These are phyloP conservation scores for Aplysina aerophoba DNA, from an alignment of 37 sponge, comb jelly and placozoan species.

Conservation along the genomic window DNA sequence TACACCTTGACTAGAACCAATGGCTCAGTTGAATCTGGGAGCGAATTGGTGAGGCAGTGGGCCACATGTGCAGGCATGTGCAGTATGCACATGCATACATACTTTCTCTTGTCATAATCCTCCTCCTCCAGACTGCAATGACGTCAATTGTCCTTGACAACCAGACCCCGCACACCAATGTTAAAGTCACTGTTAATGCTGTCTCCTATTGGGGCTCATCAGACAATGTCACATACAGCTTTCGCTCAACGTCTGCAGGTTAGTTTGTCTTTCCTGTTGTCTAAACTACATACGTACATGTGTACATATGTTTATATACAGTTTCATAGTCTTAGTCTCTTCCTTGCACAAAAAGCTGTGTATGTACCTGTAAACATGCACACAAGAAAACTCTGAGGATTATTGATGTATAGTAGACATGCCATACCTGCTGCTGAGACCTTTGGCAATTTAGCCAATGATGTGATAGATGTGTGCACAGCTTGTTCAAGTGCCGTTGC, in stretches of 20 bases:
- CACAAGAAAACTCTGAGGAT: too few species aligned
- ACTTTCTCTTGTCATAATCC: not conserved
- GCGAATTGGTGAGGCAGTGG: too few species aligned
- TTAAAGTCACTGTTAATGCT: conserved; percentile 9
- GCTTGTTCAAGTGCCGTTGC: too few species aligned
- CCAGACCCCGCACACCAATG: not conserved
- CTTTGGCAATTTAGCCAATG: too few species aligned
- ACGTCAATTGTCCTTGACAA: not conserved
- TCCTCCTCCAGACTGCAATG: not conserved
- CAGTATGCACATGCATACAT: not conserved
- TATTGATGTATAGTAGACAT: too few species aligned
- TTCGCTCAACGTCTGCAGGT: conserved; percentile 14
- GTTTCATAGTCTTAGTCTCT: too few species aligned
- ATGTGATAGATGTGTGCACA: too few species aligned
- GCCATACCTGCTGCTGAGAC: too few species aligned
- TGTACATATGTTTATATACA: too few species aligned
- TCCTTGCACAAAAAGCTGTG: too few species aligned
- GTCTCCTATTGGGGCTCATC: conserved; percentile 4
- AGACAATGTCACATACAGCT: not conserved
- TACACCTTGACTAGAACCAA: not conserved
- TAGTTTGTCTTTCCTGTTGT: not conserved
- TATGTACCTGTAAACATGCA: too few species aligned
- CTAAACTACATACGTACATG: not conserved
- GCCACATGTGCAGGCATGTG: too few species aligned
- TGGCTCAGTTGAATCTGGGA: not conserved